A percentile compares a stretch with the other conserved stretches of the same genome.
phyloP scores from a whole-genome alignment of 2,888 invertebrate species.

The Neoscelio sp. region DNA sequence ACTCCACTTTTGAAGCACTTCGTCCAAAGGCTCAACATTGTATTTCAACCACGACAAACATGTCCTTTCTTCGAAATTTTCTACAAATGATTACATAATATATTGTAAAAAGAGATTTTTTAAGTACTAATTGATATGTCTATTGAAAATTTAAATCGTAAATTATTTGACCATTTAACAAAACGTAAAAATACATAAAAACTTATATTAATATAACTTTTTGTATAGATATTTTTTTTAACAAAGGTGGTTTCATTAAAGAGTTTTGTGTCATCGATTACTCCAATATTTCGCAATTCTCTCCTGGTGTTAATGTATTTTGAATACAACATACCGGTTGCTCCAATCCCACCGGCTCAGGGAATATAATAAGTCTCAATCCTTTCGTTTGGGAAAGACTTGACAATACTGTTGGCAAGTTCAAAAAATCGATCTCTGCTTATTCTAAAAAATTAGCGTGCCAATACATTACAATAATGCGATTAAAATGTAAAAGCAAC shows the following conservation, averaged over 20 bases:
- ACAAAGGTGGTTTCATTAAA: too few relatives aligned
- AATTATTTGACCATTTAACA: too few relatives aligned
- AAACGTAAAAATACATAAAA: too few relatives aligned
- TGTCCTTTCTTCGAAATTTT: not conserved
- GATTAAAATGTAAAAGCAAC: too few relatives aligned
- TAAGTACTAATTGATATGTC: too few relatives aligned
- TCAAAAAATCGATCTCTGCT: not conserved
- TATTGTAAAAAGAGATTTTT: not conserved
- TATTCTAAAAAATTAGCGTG: too few relatives aligned
- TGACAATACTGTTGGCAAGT: not conserved
- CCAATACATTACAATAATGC: too few relatives aligned
- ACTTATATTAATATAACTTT: too few relatives aligned
- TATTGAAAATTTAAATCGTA: too few relatives aligned
- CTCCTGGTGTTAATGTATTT: slow-evolving; percentile 8
- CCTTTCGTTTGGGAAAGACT: not conserved
- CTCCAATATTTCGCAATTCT: slow-evolving; percentile 3
- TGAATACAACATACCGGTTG: slow-evolving; percentile 12
- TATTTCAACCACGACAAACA: not conserved
- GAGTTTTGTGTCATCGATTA: too few relatives aligned
- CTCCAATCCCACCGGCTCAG: not conserved
- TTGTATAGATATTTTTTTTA: too few relatives aligned
- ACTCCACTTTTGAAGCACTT: not conserved
- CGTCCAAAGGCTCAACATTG: not conserved
- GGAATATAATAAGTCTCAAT: slow-evolving; percentile 7
- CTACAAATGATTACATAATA: too few relatives aligned